phyloP scores from a whole-genome alignment of 2,113 vertebrate species.

The Aix galericulata region DNA sequence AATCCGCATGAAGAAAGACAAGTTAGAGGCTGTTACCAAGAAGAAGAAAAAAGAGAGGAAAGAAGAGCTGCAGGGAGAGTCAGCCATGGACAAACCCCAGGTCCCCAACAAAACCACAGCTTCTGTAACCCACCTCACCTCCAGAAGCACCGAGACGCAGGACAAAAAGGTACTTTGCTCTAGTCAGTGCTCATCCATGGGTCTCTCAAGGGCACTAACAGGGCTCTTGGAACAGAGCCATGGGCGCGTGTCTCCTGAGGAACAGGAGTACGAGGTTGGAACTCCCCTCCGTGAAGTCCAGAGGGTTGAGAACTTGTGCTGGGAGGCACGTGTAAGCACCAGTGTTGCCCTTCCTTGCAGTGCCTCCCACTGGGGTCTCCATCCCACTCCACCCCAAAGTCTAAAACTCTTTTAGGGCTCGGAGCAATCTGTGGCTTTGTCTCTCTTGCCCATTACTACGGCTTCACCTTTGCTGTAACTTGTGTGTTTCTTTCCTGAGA shows the following conservation, averaged over 20 bases:
- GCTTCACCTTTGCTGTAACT: neutral
- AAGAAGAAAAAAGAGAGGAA: slow-evolving; percentile 66
- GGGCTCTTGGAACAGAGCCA: neutral
- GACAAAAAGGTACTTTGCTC: slow-evolving; percentile 66
- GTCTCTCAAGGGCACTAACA: neutral
- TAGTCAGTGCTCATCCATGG: accelerated
- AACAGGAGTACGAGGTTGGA: neutral
- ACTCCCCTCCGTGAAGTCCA: neutral
- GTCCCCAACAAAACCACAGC: neutral
- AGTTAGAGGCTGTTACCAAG: slow-evolving; percentile 14
- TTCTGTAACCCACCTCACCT: neutral
- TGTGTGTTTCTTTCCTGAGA: neutral
- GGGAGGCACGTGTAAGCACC: neutral
- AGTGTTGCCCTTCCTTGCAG: neutral
- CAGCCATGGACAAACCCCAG: slow-evolving; percentile 62
- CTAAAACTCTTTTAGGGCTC: neutral
- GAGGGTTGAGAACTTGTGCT: neutral
- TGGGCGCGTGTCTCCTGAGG: neutral
- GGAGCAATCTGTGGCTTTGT: neutral
- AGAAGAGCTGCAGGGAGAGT: slow-evolving; percentile 66
- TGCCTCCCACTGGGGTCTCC: neutral
- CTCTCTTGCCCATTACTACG: accelerated
- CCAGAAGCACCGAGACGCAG: neutral
- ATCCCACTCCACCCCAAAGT: neutral
- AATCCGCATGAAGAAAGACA: slow-evolving; percentile 75